Evolutionary conservation across 2,797 vertebrate species (phyloP), one percentile per base, ranked within the genome.

Genomic region (Coccyzus lansbergi): DNA sequence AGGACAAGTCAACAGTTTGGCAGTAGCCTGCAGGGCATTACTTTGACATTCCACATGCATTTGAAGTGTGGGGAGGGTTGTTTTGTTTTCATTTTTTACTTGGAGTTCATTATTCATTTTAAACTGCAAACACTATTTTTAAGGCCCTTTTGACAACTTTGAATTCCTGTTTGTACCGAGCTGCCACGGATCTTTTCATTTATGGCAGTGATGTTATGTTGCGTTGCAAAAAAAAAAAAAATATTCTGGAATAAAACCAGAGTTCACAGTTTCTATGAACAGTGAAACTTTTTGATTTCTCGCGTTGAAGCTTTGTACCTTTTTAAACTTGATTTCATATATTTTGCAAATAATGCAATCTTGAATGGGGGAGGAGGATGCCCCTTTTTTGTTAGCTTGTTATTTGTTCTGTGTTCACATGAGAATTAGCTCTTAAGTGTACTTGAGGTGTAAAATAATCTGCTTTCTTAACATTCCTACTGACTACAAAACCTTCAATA

Each of bases 381-480:
- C 70, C 75, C 75, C 93, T 96, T 91, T 96, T 96, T 33, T 58
- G 86, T 81, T 88, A 96, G 93, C 90, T 95, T 97, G 86, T 95
- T 38, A 91, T 97, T 96, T 97, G 92, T 97, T 96, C 94, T 96
- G 85, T 96, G 93, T 96, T 97, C 96, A 96, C 70, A 96, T 94
- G 93, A 97, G 91, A 97, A 96, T 97, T 97, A 98, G 95, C 86
- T 88, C 88, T 78, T 95, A 95, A 94, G 26, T 59, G 70, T 96
- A 86, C 97, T 97, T 97, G 97, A 97, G 97, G 94, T 98, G 97
- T 98, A 98, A 98, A 97, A 97, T 98, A 98, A 97, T 95, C 96
- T 97, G 95, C 97, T 98, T 98, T 97, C 96, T 97, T 97, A 97
- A 94, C 95, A 95, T 92, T 95, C 96, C 97, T 96, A 96, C 94